Percentiles rank a stretch among this genome's conserved stretches.
Evolutionary conservation across 2,888 invertebrate genomes (phyloP).

Genomic region (Chloroclysta siterata): DNA sequence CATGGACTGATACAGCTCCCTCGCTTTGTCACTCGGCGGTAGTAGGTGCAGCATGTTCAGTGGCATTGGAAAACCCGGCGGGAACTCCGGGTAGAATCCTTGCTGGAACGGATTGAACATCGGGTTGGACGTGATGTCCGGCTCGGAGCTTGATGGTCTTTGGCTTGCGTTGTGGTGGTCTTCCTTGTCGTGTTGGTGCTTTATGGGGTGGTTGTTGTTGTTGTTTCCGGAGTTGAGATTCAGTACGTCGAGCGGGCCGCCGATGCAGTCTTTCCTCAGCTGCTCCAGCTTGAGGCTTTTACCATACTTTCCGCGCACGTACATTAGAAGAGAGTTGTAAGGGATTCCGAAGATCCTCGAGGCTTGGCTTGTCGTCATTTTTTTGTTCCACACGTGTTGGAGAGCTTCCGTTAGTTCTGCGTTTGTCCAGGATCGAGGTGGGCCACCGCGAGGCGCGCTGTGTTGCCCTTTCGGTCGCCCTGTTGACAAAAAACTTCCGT

Average conservation of each 20-base stretch:
- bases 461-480: conserved; percentile 96
- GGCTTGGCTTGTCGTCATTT: conserved; percentile 97
- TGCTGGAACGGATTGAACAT: conserved; percentile 92
- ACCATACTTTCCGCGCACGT: conserved; percentile 96
- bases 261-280: conserved; percentile 94
- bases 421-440: conserved; percentile 96
- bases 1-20: conserved; percentile 86
- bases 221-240: conserved; percentile 86
- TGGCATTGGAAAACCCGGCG: conserved; percentile 92
- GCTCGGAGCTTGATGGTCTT: conserved; percentile 88
- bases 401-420: conserved; percentile 95
- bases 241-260: conserved; percentile 90
- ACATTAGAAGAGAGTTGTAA: conserved; percentile 96
- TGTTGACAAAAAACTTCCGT: conserved; percentile 58
- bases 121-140: conserved; percentile 87
- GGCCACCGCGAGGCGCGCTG: conserved; percentile 95
- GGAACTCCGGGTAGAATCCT: conserved; percentile 93
- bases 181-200: conserved; percentile 81
- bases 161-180: conserved; percentile 75
- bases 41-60: conserved; percentile 93
- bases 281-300: conserved; percentile 95
- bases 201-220: conserved; percentile 83
- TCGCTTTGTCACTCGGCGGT: conserved; percentile 91
- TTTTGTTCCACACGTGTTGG: conserved; percentile 97
- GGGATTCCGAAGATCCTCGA: conserved; percentile 96